Evolutionary conservation across 2,113 vertebrate species (phyloP).

Genomic region (Cheirogaleus medius): DNA sequence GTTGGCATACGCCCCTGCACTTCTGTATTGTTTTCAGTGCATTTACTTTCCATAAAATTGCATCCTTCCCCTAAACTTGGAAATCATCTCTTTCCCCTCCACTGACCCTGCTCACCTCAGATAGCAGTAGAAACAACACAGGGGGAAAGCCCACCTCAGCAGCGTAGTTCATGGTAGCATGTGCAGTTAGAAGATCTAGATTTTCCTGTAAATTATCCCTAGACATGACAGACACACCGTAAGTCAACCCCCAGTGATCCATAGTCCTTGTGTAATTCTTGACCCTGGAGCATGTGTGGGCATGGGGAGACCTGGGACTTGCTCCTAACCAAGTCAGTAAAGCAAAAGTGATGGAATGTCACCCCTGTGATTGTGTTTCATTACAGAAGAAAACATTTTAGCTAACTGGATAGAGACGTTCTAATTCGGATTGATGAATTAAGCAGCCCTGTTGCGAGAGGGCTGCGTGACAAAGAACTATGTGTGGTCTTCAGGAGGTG

Average conservation of each 20-base stretch:
- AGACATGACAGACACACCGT: too few relatives aligned
- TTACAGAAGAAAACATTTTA: background rate
- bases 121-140: background rate
- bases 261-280: background rate
- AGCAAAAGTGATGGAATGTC: background rate
- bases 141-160: background rate
- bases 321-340: background rate
- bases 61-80: background rate
- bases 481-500: background rate
- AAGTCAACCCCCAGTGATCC: background rate
- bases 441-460: background rate
- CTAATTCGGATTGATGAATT: background rate
- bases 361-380: background rate
- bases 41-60: background rate
- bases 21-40: background rate
- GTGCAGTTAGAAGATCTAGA: background rate
- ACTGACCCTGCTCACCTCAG: background rate
- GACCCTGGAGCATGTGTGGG: background rate
- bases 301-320: background rate
- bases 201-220: background rate
- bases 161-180: background rate
- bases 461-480: fast-evolving
- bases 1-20: background rate
- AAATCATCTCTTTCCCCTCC: background rate
- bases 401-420: background rate